These are phyloP conservation scores for Porites lutea DNA, from an alignment of 64 coral and sea anemone genomes.

Conservation along the genomic window DNA sequence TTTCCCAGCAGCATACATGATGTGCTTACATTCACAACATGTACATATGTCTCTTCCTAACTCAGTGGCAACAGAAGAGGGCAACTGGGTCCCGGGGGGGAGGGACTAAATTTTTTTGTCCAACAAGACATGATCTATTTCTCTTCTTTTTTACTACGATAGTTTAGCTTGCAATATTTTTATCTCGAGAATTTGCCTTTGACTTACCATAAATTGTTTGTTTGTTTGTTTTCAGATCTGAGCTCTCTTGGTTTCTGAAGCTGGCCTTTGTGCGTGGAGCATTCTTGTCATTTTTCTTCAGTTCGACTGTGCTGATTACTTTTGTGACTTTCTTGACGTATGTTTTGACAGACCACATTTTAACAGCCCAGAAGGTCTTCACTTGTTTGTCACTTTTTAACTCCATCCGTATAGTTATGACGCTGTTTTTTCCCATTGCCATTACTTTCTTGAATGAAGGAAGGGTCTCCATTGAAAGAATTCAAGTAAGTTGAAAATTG, in stretches of 20 bases:
- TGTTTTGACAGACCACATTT: slow-evolving; percentile 72
- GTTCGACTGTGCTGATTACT: slow-evolving; percentile 71
- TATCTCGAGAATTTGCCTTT: too few relatives aligned
- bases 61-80: too few relatives aligned
- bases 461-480: slow-evolving; percentile 84
- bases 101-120: too few relatives aligned
- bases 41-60: too few relatives aligned
- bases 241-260: slow-evolving; percentile 80
- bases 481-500: slow-evolving; percentile 56
- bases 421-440: slow-evolving; percentile 82
- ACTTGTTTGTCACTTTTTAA: slow-evolving; percentile 84
- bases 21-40: too few relatives aligned
- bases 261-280: slow-evolving; percentile 70
- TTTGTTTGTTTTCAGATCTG: slow-evolving; percentile 42
- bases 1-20: too few relatives aligned
- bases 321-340: slow-evolving; percentile 90
- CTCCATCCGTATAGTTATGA: slow-evolving; percentile 84
- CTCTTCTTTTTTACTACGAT: too few relatives aligned
- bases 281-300: slow-evolving; percentile 94
- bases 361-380: slow-evolving; percentile 91
- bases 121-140: too few relatives aligned
- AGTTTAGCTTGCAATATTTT: too few relatives aligned
- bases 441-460: slow-evolving; percentile 91
- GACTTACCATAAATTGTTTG: background rate
- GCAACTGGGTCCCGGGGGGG: too few relatives aligned